Base-by-base conservation (phyloP, 1,140 invertebrate genomes). In the Saccostrea echinata region DNA sequence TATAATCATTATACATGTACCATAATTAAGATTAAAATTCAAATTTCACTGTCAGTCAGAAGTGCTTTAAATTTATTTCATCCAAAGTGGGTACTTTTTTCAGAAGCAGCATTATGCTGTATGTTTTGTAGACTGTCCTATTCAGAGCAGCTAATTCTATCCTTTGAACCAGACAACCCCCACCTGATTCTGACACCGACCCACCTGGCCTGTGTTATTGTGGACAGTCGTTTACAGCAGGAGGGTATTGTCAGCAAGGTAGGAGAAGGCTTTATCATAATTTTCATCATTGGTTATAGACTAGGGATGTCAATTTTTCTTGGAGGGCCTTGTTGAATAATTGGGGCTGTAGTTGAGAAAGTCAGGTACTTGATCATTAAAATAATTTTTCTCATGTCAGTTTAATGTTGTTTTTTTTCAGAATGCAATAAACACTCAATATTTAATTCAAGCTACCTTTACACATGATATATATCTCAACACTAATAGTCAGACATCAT, bases 161-260 rank as follows among this genome's bases (percentile, higher is more conserved):
- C 91, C 43, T 24, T 30, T 18, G 81, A 87, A 18, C 88, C 88
- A 33, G 87, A 89, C 30, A 85, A 87, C 21, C 91, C 91, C 64
- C 91, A 92, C 82, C 43, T 91, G 12, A 84, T 92, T 27, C 52
- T 90, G 4, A 91, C 88, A 61, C 84, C 86, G 6, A 88, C 85
- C 27, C 85, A 91, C 52, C 64, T 92, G 4, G 81, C 71, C 33
- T 87, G 88, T 80, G 24, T 91, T 0, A 81, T 91, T 21, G 87
- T 81, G 6, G 82, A 90, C 24, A 16, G 51, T 11, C 57, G 30
- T 33, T 68, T 92, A 57, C 68, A 90, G 52, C 91, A 91, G 43
- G 91, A 92, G 86, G 90, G 91, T n/a, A 86, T 92, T 84, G 91
- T 92, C 35, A 92, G 84, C 84, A 88, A 90, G 90, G 91, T 92